Percentiles rank a stretch among this genome's conserved stretches.
Evolutionary conservation across 2,888 invertebrate species (phyloP).

Genomic region (Heliconius ismenius): DNA sequence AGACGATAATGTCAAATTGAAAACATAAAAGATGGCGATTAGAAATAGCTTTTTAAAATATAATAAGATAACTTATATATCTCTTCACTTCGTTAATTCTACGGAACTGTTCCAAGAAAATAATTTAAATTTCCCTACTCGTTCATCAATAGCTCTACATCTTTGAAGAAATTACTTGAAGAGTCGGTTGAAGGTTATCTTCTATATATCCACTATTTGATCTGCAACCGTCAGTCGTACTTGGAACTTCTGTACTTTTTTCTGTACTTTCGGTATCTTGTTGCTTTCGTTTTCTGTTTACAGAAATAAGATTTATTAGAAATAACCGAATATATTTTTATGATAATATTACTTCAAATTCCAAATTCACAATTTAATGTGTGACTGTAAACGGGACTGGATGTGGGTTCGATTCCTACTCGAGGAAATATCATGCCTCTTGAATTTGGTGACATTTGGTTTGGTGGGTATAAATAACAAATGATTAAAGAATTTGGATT

Average conservation of each 20-base stretch:
- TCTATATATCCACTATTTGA: slow-evolving; percentile 46
- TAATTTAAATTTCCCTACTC: neutral
- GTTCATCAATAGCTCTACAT: slow-evolving; percentile 47
- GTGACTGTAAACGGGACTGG: too few species aligned
- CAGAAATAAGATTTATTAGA: neutral
- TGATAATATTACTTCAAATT: neutral
- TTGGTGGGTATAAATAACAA: too few species aligned
- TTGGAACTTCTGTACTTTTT: slow-evolving; percentile 26
- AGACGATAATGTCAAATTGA: too few species aligned
- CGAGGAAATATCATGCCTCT: too few species aligned
- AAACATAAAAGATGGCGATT: too few species aligned
- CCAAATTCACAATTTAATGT: neutral
- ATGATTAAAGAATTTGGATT: too few species aligned
- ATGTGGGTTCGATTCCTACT: too few species aligned
- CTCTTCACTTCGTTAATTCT: neutral
- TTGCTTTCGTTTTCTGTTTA: neutral
- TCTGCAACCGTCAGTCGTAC: neutral
- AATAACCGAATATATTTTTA: neutral
- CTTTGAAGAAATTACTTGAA: slow-evolving; percentile 59
- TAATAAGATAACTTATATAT: too few species aligned
- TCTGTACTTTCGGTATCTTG: neutral
- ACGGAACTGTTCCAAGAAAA: neutral
- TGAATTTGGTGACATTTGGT: too few species aligned
- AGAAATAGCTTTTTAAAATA: too few species aligned
- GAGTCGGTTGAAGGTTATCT: slow-evolving; percentile 56